phyloP scores from a whole-genome alignment of 2,888 invertebrate species.

The Cabera pusaria region DNA sequence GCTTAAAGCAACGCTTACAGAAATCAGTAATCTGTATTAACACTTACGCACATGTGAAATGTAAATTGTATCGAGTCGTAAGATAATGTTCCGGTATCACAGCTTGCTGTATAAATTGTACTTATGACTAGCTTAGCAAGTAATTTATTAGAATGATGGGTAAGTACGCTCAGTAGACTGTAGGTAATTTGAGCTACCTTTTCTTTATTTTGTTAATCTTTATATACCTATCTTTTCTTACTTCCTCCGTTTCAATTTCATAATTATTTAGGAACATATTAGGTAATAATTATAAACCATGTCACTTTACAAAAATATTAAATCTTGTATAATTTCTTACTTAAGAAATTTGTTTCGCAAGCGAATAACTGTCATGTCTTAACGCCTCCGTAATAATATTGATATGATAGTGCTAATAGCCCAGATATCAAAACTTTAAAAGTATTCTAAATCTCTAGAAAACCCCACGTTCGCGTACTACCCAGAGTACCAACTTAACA shows the following conservation, averaged over 20 bases:
- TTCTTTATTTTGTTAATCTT: constrained; percentile 1
- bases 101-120: constrained; percentile 20
- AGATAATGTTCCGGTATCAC: constrained; percentile 6
- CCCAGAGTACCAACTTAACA: too few relatives aligned
- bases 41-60: constrained; percentile 9
- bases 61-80: constrained; percentile 1
- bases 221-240: constrained; percentile 5
- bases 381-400: too few relatives aligned
- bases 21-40: constrained; percentile 7
- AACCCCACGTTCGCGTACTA: too few relatives aligned
- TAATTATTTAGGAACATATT: too few relatives aligned
- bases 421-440: too few relatives aligned
- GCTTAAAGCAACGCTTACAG: constrained; percentile 46
- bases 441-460: too few relatives aligned
- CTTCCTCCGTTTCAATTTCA: constrained; percentile 1
- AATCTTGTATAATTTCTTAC: too few relatives aligned
- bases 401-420: too few relatives aligned
- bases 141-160: constrained; percentile 16
- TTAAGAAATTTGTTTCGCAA: too few relatives aligned
- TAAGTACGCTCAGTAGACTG: constrained; percentile 18
- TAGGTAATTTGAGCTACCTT: constrained; percentile 6
- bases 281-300: too few relatives aligned
- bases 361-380: too few relatives aligned
- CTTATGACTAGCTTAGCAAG: constrained; percentile 16
- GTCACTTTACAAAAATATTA: too few relatives aligned